Percentiles rank a stretch among this genome's conserved stretches.
These are phyloP conservation scores for Ranitomeya imitator DNA, from an alignment of 2,113 vertebrate genomes.

Conservation along the genomic window DNA sequence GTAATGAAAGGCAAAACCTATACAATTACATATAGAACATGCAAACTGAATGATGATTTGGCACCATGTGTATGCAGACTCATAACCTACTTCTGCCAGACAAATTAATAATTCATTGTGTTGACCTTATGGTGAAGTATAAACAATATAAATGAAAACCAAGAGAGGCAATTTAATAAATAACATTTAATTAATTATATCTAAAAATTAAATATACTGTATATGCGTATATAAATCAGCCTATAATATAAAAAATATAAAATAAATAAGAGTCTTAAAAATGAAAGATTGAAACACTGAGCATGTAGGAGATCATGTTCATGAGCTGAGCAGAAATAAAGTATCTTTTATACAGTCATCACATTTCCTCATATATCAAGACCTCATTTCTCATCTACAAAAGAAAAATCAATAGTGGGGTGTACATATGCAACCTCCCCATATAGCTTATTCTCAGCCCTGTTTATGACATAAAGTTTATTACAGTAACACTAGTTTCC, in stretches of 20 bases:
- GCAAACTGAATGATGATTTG: not conserved
- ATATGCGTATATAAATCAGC: not conserved
- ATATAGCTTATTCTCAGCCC: not conserved
- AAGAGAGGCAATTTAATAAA: not conserved
- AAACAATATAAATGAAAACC: not conserved
- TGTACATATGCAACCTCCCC: constrained; percentile 35
- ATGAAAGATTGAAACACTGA: not conserved
- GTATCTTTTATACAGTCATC: constrained; percentile 23
- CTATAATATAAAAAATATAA: not conserved
- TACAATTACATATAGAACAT: not conserved
- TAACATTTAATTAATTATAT: not conserved
- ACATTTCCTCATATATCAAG: constrained; percentile 36
- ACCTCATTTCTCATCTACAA: constrained; percentile 30
- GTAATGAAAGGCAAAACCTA: not conserved
- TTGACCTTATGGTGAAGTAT: not conserved
- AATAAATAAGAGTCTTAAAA: not conserved
- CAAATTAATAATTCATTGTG: not conserved
- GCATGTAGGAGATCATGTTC: not conserved
- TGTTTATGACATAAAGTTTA: constrained; percentile 49
- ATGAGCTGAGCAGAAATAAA: constrained; percentile 15
- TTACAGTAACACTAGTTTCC: constrained; percentile 35
- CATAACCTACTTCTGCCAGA: not conserved
- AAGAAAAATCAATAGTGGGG: constrained; percentile 42
- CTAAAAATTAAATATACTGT: not conserved
- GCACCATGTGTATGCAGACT: not conserved